A percentile compares a stretch with the other conserved stretches of the same genome.
Conservation (phyloP, 2,888 invertebrate species). For the Limnephilus lunatus region DNA sequence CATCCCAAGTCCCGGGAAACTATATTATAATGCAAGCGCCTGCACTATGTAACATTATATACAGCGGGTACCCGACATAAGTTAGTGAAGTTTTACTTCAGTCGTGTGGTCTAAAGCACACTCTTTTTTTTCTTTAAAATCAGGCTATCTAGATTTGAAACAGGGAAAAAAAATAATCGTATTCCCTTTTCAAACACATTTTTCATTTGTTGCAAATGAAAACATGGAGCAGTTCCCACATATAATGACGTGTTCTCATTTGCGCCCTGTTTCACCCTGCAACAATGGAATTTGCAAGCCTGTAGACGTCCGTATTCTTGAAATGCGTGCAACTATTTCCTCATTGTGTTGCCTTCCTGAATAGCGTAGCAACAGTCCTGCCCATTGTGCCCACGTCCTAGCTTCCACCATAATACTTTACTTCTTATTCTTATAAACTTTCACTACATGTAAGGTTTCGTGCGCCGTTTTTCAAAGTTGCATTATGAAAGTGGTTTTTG, state of each 20-base stretch:
- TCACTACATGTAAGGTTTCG: not conserved
- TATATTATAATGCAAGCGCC: too few species aligned
- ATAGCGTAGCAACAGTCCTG: conserved; percentile 16
- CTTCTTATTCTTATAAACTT: not conserved
- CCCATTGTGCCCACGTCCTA: conserved; percentile 30
- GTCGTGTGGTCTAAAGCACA: too few species aligned
- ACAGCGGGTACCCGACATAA: too few species aligned
- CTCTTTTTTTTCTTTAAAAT: not conserved
- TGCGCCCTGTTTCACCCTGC: not conserved
- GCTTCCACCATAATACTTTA: conserved; percentile 8
- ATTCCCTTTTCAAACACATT: not conserved
- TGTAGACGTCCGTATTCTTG: conserved; percentile 16
- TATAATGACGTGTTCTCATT: conserved; percentile 9
- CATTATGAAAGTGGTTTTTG: not conserved
- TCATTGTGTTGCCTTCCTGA: not conserved
- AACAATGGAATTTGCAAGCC: conserved; percentile 40
- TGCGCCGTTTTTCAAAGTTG: not conserved
- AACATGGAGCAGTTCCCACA: not conserved
- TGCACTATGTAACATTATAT: too few species aligned
- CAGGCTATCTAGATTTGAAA: not conserved
- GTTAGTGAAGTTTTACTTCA: too few species aligned
- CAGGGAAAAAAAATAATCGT: not conserved
- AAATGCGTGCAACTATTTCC: conserved; percentile 45
- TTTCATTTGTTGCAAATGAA: not conserved
- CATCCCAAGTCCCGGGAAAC: too few species aligned